phyloP scores from a whole-genome alignment of 1,140 invertebrate genomes.

The Drosophila nigrodunni region DNA sequence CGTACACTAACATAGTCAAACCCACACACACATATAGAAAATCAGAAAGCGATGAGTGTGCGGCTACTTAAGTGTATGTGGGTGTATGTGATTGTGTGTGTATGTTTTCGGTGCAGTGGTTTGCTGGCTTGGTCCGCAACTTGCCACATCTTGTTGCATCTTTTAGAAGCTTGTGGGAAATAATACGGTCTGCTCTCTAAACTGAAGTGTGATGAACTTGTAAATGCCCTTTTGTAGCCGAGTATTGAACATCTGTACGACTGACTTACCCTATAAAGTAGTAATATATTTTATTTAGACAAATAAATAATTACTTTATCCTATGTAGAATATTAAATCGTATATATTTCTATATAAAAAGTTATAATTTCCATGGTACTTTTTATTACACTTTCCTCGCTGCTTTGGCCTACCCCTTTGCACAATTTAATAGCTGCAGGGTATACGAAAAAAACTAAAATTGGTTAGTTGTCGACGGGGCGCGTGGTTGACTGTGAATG shows the following conservation, averaged over 20 bases:
- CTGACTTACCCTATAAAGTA: too few relatives aligned
- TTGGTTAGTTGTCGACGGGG: conserved; percentile 23
- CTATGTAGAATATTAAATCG: too few relatives aligned
- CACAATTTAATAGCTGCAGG: conserved; percentile 10
- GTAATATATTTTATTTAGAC: too few relatives aligned
- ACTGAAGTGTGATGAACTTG: neutral
- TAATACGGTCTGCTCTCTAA: conserved; percentile 29
- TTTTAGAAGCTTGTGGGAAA: conserved; percentile 67
- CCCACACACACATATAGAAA: conserved; percentile 23
- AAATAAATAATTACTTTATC: too few relatives aligned
- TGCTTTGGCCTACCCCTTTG: neutral
- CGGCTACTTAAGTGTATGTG: conserved; percentile 62
- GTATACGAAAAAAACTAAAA: conserved; percentile 23
- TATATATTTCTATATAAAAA: too few relatives aligned
- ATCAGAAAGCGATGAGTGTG: conserved; percentile 42
- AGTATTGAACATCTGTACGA: neutral
- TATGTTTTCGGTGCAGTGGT: conserved; percentile 44
- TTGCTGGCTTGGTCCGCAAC: conserved; percentile 65
- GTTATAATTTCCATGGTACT: neutral
- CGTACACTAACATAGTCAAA: conserved; percentile 1
- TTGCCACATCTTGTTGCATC: conserved; percentile 76
- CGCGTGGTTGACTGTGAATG: conserved; percentile 12
- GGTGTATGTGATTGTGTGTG: conserved; percentile 14
- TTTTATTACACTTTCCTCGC: neutral
- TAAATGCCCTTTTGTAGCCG: conserved; percentile 3